Evolutionary conservation across 1,140 invertebrate species (phyloP).

Genomic region (Magallana ariakensis): DNA sequence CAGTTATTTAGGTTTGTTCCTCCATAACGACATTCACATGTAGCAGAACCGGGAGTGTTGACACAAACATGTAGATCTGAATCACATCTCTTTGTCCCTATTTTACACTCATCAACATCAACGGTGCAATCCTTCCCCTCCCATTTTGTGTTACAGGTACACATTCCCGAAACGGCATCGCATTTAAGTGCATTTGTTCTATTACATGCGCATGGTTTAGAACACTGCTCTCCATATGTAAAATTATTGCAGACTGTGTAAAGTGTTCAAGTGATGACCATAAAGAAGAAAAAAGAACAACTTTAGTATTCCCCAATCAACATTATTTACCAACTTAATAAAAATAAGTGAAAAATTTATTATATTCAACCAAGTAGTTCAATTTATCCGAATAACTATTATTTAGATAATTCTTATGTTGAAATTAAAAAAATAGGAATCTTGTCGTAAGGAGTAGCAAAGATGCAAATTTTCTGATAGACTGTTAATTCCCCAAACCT

Average conservation of each 20-base stretch:
- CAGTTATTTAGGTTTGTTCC: neutral
- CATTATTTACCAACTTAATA: too few species aligned
- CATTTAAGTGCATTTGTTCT: constrained; percentile 36
- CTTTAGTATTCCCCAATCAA: too few species aligned
- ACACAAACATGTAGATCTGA: neutral
- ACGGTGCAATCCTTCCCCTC: constrained; percentile 57
- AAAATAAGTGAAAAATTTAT: too few species aligned
- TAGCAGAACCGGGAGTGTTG: neutral
- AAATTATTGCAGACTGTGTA: constrained; percentile 34
- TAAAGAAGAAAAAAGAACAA: too few species aligned
- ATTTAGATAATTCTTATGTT: too few species aligned
- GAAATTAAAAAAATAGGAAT: too few species aligned
- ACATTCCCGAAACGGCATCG: constrained; percentile 49
- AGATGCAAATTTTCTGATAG: too few species aligned
- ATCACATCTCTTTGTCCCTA: neutral
- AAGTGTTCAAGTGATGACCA: too few species aligned
- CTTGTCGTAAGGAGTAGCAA: too few species aligned
- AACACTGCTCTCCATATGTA: constrained; percentile 57
- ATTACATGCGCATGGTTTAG: constrained; percentile 43
- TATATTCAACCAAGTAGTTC: too few species aligned
- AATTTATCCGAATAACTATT: too few species aligned
- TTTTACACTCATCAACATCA: constrained; percentile 61
- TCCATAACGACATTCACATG: neutral
- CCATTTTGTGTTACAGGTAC: constrained; percentile 63
- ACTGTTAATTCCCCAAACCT: neutral